A percentile compares a stretch with the other conserved stretches of the same genome.
phyloP scores from a whole-genome alignment of 2,888 invertebrate genomes.

The Agrilus biguttatus region DNA sequence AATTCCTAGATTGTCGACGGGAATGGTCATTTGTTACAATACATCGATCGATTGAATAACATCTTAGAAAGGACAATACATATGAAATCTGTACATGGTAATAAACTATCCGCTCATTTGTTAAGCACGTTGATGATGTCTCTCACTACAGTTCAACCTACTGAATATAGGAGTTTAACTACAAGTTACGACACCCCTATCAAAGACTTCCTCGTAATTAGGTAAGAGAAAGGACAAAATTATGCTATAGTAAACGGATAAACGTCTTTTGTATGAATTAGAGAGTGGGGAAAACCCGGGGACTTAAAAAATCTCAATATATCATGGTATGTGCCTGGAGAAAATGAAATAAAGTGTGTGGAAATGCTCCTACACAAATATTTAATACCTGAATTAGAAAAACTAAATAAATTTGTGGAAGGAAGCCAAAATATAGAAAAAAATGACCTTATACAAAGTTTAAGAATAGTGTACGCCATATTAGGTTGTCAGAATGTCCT shows the following conservation, averaged over 20 bases:
- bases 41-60: slow-evolving; percentile 46
- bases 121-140: slow-evolving; percentile 43
- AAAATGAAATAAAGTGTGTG: slow-evolving; percentile 51
- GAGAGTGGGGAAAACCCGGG: slow-evolving; percentile 69
- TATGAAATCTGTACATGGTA: slow-evolving; percentile 52
- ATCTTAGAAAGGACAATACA: slow-evolving; percentile 58
- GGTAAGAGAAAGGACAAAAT: slow-evolving; percentile 23
- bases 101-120: slow-evolving; percentile 44
- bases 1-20: slow-evolving; percentile 44
- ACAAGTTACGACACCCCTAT: slow-evolving; percentile 47
- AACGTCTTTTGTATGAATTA: slow-evolving; percentile 13
- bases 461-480: slow-evolving; percentile 51
- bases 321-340: slow-evolving; percentile 64
- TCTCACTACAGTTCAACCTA: slow-evolving; percentile 45
- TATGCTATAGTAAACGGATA: not conserved
- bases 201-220: slow-evolving; percentile 54
- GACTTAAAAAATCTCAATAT: slow-evolving; percentile 49
- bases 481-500: slow-evolving; percentile 52
- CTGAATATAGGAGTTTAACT: slow-evolving; percentile 46
- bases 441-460: slow-evolving; percentile 50
- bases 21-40: slow-evolving; percentile 45
- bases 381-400: slow-evolving; percentile 46
- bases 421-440: slow-evolving; percentile 41
- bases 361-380: slow-evolving; percentile 50
- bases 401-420: slow-evolving; percentile 40